phyloP scores from a whole-genome alignment of 1,140 invertebrate species.

The Zophobas atratus region DNA sequence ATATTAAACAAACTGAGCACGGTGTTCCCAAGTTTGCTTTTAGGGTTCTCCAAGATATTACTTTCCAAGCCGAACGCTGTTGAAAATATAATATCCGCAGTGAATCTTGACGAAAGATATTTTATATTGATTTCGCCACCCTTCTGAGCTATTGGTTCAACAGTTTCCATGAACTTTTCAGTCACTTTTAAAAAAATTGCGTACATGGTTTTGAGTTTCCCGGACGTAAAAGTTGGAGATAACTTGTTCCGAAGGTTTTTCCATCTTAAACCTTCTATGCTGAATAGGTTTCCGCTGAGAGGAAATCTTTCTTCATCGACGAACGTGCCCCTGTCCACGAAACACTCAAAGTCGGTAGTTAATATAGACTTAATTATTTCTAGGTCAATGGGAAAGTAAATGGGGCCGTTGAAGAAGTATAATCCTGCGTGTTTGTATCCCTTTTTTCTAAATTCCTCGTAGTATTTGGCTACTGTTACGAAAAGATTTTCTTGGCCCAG shows the following conservation, averaged over 20 bases:
- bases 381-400: conserved; percentile 66
- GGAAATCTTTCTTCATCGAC: conserved; percentile 68
- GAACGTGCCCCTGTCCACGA: conserved; percentile 68
- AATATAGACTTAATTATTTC: conserved; percentile 69
- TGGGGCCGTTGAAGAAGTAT: conserved; percentile 49
- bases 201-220: conserved; percentile 71
- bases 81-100: conserved; percentile 16
- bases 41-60: conserved; percentile 8
- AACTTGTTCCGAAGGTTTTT: conserved; percentile 68
- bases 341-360: conserved; percentile 69
- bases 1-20: not conserved
- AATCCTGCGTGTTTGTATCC: conserved; percentile 55
- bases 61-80: conserved; percentile 72
- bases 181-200: conserved; percentile 50
- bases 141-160: not conserved
- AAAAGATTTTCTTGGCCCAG: conserved; percentile 28
- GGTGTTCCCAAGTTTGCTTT: not conserved
- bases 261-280: conserved; percentile 68
- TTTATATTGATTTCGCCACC: conserved; percentile 20
- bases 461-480: conserved; percentile 16
- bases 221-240: conserved; percentile 71
- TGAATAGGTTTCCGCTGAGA: conserved; percentile 69
- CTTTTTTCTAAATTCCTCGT: conserved; percentile 63
- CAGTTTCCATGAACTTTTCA: conserved; percentile 67
- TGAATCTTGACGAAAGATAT: not conserved